A percentile compares a stretch with the other conserved stretches of the same genome.
Evolutionary conservation across 2,888 invertebrate species (phyloP).

Genomic region (Therioaphis trifolii): DNA sequence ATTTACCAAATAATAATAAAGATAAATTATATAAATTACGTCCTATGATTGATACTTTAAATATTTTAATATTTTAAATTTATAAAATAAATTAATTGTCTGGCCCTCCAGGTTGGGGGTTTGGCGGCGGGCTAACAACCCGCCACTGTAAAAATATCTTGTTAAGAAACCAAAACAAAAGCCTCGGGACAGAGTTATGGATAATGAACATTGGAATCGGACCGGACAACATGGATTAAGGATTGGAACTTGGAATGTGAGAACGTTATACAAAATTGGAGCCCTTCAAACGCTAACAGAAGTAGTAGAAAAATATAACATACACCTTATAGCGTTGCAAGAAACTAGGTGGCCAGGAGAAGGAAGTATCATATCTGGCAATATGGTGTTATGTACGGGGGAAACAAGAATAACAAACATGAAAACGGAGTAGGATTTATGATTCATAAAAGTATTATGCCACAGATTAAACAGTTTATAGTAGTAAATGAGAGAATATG

Average conservation of each 20-base stretch:
- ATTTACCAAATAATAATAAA: conserved; percentile 57
- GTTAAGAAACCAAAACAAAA: conserved; percentile 38
- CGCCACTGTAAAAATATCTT: conserved; percentile 30
- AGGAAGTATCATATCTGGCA: conserved; percentile 54
- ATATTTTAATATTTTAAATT: too few relatives aligned
- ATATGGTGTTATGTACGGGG: conserved; percentile 54
- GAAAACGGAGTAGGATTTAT: conserved; percentile 56
- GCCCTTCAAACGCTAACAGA: conserved; percentile 49
- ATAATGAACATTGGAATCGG: conserved; percentile 13
- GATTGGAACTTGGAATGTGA: conserved; percentile 62
- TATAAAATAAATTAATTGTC: too few relatives aligned
- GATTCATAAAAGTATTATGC: conserved; percentile 41
- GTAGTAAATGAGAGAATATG: conserved; percentile 64
- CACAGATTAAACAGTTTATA: conserved; percentile 60
- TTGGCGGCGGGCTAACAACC: conserved; percentile 15
- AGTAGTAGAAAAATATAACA: conserved; percentile 59
- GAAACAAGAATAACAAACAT: conserved; percentile 46
- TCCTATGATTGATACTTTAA: conserved; percentile 63
- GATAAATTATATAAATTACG: conserved; percentile 64
- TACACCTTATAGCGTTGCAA: conserved; percentile 62
- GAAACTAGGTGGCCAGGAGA: conserved; percentile 60
- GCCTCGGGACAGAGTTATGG: conserved; percentile 26
- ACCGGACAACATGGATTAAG: conserved; percentile 52
- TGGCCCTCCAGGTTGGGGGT: neutral
- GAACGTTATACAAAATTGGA: conserved; percentile 59